Percentiles rank a stretch among this genome's conserved stretches.
phyloP scores from a whole-genome alignment of 2,888 invertebrate genomes.

The Oscheius sp. region DNA sequence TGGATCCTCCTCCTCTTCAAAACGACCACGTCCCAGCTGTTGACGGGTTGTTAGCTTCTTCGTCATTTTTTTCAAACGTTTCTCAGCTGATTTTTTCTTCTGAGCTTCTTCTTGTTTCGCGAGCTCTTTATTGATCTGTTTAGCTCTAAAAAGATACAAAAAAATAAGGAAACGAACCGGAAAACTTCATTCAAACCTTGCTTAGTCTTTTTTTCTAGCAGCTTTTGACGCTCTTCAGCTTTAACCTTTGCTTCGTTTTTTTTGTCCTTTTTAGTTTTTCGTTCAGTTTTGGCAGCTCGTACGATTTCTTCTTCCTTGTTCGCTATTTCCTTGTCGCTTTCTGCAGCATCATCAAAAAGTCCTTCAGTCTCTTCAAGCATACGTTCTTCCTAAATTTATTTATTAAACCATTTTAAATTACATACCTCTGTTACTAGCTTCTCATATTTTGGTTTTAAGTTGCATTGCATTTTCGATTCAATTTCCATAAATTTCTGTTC shows the following conservation, averaged over 20 bases:
- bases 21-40: conserved; percentile 41
- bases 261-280: conserved; percentile 31
- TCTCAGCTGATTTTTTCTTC: conserved; percentile 27
- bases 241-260: conserved; percentile 18
- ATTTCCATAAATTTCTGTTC: conserved; percentile 37
- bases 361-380: conserved; percentile 44
- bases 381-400: conserved; percentile 37
- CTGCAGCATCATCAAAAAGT: conserved; percentile 11
- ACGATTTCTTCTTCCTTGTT: no score
- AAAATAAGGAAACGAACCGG: conserved; percentile 4
- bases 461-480: conserved; percentile 32
- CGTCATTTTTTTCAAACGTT: conserved; percentile 32
- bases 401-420: no score
- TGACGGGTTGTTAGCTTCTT: conserved; percentile 40
- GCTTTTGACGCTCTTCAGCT: neutral
- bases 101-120: conserved; percentile 36
- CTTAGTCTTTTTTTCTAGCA: neutral
- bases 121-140: conserved; percentile 44
- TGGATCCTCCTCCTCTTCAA: conserved; percentile 46
- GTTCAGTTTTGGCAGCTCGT: no score
- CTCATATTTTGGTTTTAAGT: conserved; percentile 42
- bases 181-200: conserved; percentile 22
- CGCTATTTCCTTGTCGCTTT: neutral
- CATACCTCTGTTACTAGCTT: conserved; percentile 29
- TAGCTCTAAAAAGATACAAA: conserved; percentile 36